phyloP scores from a whole-genome alignment of 1,140 invertebrate species.

The Maniola jurtina region DNA sequence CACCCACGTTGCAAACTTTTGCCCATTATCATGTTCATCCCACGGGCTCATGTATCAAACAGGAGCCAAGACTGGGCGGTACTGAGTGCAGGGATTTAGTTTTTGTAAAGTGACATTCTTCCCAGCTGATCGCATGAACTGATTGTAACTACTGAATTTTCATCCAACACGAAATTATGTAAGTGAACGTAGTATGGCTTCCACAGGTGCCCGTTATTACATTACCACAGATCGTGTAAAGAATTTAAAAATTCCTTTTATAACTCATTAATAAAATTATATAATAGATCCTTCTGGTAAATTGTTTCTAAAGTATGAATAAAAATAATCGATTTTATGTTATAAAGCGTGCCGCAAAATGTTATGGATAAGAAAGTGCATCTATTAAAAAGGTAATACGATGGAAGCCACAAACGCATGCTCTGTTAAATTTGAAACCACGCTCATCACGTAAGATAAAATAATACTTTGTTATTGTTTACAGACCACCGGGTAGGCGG shows the following conservation, averaged over 20 bases:
- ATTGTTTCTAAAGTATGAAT: constrained; percentile 12
- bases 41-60: constrained; percentile 68
- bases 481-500: constrained; percentile 59
- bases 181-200: constrained; percentile 25
- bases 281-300: not conserved
- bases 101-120: constrained; percentile 56
- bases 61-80: constrained; percentile 61
- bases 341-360: constrained; percentile 12
- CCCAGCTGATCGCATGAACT: constrained; percentile 49
- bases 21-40: constrained; percentile 58
- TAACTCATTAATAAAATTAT: constrained; percentile 9
- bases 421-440: constrained; percentile 43
- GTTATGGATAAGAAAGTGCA: constrained; percentile 13
- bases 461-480: constrained; percentile 69
- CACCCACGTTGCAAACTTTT: constrained; percentile 69
- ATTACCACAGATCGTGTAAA: constrained; percentile 2
- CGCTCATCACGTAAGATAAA: constrained; percentile 52
- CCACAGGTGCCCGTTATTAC: constrained; percentile 14
- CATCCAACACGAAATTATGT: constrained; percentile 23
- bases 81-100: constrained; percentile 50
- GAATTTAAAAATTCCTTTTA: constrained; percentile 14
- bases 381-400: constrained; percentile 29
- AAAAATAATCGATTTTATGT: constrained; percentile 6
- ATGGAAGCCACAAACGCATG: constrained; percentile 41
- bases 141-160: constrained; percentile 33